Conservation (phyloP, 1,140 invertebrate genomes). For the Calycopis cecrops region DNA sequence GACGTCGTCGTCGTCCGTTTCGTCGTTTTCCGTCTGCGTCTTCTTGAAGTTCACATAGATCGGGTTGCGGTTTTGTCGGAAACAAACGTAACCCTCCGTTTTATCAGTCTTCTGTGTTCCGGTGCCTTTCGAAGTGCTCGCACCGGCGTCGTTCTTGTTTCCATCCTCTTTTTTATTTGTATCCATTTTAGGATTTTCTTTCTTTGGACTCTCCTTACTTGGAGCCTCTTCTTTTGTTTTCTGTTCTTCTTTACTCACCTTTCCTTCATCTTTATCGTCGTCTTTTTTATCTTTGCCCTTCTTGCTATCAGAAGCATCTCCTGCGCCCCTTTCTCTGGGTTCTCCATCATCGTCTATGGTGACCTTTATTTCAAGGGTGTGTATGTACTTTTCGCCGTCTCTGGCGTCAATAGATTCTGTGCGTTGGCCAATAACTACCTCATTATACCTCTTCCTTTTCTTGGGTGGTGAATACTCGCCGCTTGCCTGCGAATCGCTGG, state of each 20-base stretch:
- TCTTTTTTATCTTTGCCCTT: constrained; percentile 2
- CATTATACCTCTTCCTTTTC: constrained; percentile 7
- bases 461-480: constrained; percentile 10
- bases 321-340: constrained; percentile 1
- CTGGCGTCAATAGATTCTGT: background rate
- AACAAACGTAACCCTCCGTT: constrained; percentile 9
- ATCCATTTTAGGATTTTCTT: background rate
- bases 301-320: background rate
- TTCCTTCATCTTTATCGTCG: background rate
- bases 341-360: constrained; percentile 7
- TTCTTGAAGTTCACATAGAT: constrained; percentile 4
- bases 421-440: constrained; percentile 2
- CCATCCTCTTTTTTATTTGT: constrained; percentile 1
- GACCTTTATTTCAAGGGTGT: constrained; percentile 1
- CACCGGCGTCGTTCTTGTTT: background rate
- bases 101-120: background rate
- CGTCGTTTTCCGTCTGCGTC: constrained; percentile 1
- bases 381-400: constrained; percentile 2
- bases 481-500: background rate
- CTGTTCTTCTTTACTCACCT: background rate
- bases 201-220: background rate
- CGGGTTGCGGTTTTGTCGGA: constrained; percentile 13
- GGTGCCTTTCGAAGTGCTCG: background rate
- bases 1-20: constrained; percentile 6
- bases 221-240: background rate